Conservation (phyloP, 2,888 invertebrate genomes). For the Anoncus sp. region DNA sequence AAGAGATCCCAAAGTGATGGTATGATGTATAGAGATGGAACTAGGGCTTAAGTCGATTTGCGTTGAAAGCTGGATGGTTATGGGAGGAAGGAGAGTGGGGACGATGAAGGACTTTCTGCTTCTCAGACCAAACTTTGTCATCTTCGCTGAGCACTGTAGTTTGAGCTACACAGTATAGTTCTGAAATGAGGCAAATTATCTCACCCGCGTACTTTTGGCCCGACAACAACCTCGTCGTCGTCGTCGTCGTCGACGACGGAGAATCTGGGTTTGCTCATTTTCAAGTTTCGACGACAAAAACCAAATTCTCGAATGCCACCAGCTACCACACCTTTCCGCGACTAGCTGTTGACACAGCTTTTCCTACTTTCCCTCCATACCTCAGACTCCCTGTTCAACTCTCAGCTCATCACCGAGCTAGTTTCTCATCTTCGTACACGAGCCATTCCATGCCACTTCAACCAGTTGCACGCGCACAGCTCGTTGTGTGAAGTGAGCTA, state of each 20-base stretch:
- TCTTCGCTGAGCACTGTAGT: not conserved
- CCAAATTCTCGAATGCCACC: constrained; percentile 5
- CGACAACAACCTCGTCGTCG: constrained; percentile 8
- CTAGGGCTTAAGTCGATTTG: constrained; percentile 73
- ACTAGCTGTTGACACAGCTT: constrained; percentile 20
- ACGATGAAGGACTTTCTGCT: constrained; percentile 38
- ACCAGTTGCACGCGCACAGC: no score
- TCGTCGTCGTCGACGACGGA: constrained; percentile 3
- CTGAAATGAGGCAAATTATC: constrained; percentile 43
- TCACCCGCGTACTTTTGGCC: constrained; percentile 20
- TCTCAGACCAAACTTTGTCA: constrained; percentile 34
- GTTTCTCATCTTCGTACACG: not conserved
- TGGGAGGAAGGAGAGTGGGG: constrained; percentile 2
- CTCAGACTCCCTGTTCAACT: constrained; percentile 3
- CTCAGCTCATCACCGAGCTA: constrained; percentile 11
- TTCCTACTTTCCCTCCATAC: constrained; percentile 6
- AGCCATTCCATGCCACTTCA: not conserved
- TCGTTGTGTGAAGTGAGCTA: not conserved
- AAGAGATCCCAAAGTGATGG: constrained; percentile 26
- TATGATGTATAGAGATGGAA: constrained; percentile 3
- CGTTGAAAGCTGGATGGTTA: constrained; percentile 49
- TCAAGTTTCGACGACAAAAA: constrained; percentile 32
- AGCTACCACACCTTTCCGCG: not conserved
- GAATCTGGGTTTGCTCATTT: constrained; percentile 42
- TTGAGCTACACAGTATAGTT: constrained; percentile 10